Percentiles rank a stretch among this genome's conserved stretches.
These are phyloP conservation scores for Stichodactyla mertensii DNA, from an alignment of 64 coral and sea anemone species.

Conservation along the genomic window DNA sequence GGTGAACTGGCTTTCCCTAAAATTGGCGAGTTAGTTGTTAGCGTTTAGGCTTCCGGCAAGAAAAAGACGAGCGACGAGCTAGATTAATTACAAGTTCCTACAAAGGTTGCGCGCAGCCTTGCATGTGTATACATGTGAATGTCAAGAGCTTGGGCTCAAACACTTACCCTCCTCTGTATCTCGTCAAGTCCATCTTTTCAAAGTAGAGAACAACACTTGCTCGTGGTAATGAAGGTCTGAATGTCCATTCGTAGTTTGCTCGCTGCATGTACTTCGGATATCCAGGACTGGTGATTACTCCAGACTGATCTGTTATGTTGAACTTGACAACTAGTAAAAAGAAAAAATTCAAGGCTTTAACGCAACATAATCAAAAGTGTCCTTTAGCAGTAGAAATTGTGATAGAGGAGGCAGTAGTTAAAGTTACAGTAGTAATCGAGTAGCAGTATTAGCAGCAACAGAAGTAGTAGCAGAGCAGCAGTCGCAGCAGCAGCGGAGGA, in stretches of 20 bases:
- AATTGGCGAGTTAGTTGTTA: background rate
- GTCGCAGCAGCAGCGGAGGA: background rate
- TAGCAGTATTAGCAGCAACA: too few relatives aligned
- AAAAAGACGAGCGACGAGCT: too few relatives aligned
- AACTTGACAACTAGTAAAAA: background rate
- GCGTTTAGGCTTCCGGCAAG: too few relatives aligned
- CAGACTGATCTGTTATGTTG: background rate
- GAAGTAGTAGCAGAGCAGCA: too few relatives aligned
- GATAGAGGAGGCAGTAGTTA: too few relatives aligned
- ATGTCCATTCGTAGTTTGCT: slow-evolving; percentile 3
- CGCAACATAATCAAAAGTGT: too few relatives aligned
- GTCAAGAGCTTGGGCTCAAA: background rate
- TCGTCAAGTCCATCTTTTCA: background rate
- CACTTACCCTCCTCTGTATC: background rate
- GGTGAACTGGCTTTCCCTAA: background rate
- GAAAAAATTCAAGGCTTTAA: too few relatives aligned
- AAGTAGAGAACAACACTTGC: background rate
- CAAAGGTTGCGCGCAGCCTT: too few relatives aligned
- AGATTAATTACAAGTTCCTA: too few relatives aligned
- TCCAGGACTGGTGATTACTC: background rate
- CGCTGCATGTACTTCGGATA: background rate
- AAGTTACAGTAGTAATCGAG: too few relatives aligned
- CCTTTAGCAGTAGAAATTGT: too few relatives aligned
- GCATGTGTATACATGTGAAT: too few relatives aligned
- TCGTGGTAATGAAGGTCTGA: background rate